Evolutionary conservation across 1,140 invertebrate genomes (phyloP).

Genomic region (Galendromus occidentalis): DNA sequence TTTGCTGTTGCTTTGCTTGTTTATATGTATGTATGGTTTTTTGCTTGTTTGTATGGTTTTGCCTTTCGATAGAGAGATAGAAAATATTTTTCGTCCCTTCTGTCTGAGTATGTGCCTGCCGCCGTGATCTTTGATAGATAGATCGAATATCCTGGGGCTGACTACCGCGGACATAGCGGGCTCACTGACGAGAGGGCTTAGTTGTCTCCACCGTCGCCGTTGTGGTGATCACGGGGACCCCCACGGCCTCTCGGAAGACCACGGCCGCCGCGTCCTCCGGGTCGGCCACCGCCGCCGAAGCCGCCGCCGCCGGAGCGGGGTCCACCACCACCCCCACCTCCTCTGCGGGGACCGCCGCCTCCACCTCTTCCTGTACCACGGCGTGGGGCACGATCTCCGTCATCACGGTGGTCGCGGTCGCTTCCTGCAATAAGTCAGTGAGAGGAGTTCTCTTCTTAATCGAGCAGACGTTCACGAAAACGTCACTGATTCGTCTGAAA

Average conservation of each 20-base stretch:
- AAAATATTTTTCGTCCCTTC: no score
- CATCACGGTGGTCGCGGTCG: slow-evolving; percentile 4
- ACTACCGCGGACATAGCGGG: no score
- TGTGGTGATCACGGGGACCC: slow-evolving; percentile 6
- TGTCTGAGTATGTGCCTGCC: no score
- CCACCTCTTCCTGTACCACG: not conserved
- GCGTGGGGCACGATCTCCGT: not conserved
- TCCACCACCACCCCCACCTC: not conserved
- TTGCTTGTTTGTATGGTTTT: no score
- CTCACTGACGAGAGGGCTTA: not conserved
- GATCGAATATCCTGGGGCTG: no score
- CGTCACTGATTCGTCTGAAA: no score
- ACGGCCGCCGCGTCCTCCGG: not conserved
- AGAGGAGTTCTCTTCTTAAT: no score
- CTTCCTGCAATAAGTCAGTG: not conserved
- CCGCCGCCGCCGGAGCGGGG: not conserved
- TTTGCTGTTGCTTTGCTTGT: no score
- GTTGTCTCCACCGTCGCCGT: slow-evolving; percentile 7
- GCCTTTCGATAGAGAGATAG: no score
- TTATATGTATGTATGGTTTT: no score
- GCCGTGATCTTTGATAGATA: no score
- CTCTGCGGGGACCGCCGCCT: not conserved
- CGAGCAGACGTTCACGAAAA: no score
- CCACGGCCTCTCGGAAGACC: not conserved
- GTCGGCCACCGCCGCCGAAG: not conserved